Percentiles rank a stretch among this genome's conserved stretches.
These are phyloP conservation scores for Ferdinandea cuprea DNA, from an alignment of 2,888 invertebrate species.

Conservation along the genomic window DNA sequence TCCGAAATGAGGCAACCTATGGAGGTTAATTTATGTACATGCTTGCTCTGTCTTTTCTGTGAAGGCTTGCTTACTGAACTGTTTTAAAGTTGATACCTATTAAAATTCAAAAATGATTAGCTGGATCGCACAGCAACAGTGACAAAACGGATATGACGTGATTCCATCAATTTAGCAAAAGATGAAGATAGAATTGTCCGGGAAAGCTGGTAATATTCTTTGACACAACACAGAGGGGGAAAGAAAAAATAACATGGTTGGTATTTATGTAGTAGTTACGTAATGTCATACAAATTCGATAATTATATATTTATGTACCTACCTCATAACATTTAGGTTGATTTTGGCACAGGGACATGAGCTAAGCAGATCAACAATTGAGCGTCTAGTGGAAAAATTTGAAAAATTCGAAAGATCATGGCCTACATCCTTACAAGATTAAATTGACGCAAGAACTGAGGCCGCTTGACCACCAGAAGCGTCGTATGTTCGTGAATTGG, in stretches of 20 bases:
- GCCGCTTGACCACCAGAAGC: too few relatives aligned
- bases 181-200: constrained; percentile 36
- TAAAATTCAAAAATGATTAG: constrained; percentile 44
- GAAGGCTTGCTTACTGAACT: constrained; percentile 21
- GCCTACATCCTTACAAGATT: too few relatives aligned
- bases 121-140: constrained; percentile 39
- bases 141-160: constrained; percentile 45
- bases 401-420: too few relatives aligned
- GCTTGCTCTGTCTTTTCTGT: neutral
- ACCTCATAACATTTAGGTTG: too few relatives aligned
- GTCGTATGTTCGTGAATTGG: too few relatives aligned
- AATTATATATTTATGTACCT: too few relatives aligned
- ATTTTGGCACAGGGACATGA: too few relatives aligned
- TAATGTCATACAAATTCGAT: too few relatives aligned
- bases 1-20: constrained; percentile 68
- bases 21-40: constrained; percentile 58
- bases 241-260: neutral
- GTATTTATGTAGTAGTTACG: too few relatives aligned
- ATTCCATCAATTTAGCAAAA: constrained; percentile 2
- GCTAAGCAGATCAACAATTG: too few relatives aligned
- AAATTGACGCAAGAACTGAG: too few relatives aligned
- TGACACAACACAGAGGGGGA: neutral
- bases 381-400: too few relatives aligned
- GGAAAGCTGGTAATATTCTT: neutral
- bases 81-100: constrained; percentile 2